Percentiles rank a stretch among this genome's conserved stretches.
These are phyloP conservation scores for Cerastis rubricosa DNA, from an alignment of 2,888 invertebrate genomes.

Conservation along the genomic window DNA sequence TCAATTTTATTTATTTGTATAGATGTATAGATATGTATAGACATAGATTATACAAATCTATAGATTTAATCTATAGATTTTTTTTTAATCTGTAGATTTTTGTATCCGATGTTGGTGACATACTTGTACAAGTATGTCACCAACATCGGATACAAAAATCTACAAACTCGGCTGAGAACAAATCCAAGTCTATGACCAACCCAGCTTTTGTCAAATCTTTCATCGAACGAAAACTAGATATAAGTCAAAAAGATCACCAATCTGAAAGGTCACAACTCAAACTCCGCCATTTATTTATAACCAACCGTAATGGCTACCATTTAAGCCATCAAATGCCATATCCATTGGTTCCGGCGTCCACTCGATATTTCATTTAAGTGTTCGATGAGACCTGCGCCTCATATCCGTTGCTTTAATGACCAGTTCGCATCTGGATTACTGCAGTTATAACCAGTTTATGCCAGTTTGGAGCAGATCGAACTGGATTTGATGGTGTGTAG, in stretches of 20 bases:
- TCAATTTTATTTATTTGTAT: too few species aligned
- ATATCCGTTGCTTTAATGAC: slow-evolving; percentile 76
- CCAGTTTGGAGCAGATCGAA: slow-evolving; percentile 53
- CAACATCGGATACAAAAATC: neutral
- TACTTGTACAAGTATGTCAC: too few species aligned
- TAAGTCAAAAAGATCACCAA: neutral
- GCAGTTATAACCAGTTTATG: slow-evolving; percentile 63
- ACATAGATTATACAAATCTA: too few species aligned
- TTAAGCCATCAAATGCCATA: slow-evolving; percentile 25
- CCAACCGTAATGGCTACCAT: neutral
- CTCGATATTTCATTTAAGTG: slow-evolving; percentile 62
- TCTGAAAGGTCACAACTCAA: slow-evolving; percentile 15
- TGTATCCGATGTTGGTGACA: too few species aligned
- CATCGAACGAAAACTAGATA: neutral
- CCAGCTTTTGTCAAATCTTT: neutral
- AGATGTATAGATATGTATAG: too few species aligned
- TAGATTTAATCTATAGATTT: too few species aligned
- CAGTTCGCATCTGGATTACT: slow-evolving; percentile 60
- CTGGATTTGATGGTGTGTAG: slow-evolving; percentile 38
- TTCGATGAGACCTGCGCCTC: slow-evolving; percentile 67
- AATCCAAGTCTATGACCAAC: neutral
- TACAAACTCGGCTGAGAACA: neutral
- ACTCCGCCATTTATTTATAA: slow-evolving; percentile 1
- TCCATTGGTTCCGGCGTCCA: slow-evolving; percentile 26
- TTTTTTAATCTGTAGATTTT: too few species aligned